Base-by-base conservation (phyloP, 1,140 invertebrate genomes). In the Lucilia cuprina region DNA sequence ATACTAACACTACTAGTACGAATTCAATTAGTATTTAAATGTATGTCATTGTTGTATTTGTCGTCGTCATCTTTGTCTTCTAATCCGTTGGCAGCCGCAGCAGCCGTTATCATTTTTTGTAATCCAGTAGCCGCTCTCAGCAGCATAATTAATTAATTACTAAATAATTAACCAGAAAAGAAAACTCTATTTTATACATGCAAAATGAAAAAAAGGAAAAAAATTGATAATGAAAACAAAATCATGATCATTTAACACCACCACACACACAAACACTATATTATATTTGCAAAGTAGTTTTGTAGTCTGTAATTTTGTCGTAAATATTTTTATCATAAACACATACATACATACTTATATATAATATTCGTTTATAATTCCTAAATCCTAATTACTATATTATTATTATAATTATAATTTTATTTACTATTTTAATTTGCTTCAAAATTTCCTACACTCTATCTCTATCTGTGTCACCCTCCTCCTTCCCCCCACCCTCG, bases 231-330 rank as follows among this genome's bases (percentile, higher is more conserved):
- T 60, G 55, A 17, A 60, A 7, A n/a, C 13, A 60, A 60, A 60
- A 60, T 7, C 14, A 14, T 17, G n/a, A 60, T 60, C 14, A 17
- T n/a, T 2, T n/a, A 17, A 60, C 55, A 60, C 60, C 5, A 17
- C 19, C 19, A 70, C 65, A 70, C 65, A 25, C 8, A 60, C 14
- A 60, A 17, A 60, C 55, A 70, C 41, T 49, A 10, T 49, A 80
- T 80, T 80, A 80, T 80, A 80, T 80, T 30, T 80, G 77, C 77
- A 50, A 80, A 80, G 41, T 80, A 80, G 77, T 80, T 60, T 78
- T 80, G 77, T 80, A 80, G 77, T 80, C 41, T 80, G 77, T 80
- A 80, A 49, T 80, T 49, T 80, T 49, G 77, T 80, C 77, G 41
- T 49, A 25, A 50, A 80, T 80, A 80, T 47, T 35, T 78, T 78